Conservation (phyloP, 1,140 invertebrate genomes). For the Heliconius eleuchia region DNA sequence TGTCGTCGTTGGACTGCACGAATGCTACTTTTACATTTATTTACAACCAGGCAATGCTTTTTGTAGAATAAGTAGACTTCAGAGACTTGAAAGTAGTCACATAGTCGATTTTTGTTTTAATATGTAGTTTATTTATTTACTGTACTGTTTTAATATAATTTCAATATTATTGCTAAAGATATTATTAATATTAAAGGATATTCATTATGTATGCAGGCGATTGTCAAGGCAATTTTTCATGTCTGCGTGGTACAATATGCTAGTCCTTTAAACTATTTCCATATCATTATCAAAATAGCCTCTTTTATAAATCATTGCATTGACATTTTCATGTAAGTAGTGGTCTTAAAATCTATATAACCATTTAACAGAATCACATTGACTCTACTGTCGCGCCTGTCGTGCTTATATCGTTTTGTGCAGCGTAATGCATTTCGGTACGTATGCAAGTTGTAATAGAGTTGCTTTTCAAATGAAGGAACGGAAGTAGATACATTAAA, state of each 20-base stretch:
- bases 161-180: neutral
- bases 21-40: slow-evolving; percentile 65
- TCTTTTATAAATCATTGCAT: slow-evolving; percentile 22
- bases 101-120: neutral
- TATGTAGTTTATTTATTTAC: slow-evolving; percentile 3
- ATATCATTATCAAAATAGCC: neutral
- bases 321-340: slow-evolving; percentile 38
- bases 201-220: neutral
- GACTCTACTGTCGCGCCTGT: slow-evolving; percentile 57
- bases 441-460: neutral
- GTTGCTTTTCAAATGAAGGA: slow-evolving; percentile 41
- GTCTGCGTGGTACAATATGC: neutral
- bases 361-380: slow-evolving; percentile 54
- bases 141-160: neutral
- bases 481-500: slow-evolving; percentile 63
- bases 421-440: slow-evolving; percentile 44
- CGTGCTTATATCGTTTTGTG: slow-evolving; percentile 47
- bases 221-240: neutral
- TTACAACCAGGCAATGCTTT: slow-evolving; percentile 62
- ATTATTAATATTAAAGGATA: neutral
- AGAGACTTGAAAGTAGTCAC: neutral
- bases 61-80: neutral
- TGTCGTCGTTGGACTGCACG: slow-evolving; percentile 62
- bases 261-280: neutral
- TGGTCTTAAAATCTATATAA: slow-evolving; percentile 44